Conservation (phyloP, 1,140 invertebrate species). For the Cryptotermes secundus region DNA sequence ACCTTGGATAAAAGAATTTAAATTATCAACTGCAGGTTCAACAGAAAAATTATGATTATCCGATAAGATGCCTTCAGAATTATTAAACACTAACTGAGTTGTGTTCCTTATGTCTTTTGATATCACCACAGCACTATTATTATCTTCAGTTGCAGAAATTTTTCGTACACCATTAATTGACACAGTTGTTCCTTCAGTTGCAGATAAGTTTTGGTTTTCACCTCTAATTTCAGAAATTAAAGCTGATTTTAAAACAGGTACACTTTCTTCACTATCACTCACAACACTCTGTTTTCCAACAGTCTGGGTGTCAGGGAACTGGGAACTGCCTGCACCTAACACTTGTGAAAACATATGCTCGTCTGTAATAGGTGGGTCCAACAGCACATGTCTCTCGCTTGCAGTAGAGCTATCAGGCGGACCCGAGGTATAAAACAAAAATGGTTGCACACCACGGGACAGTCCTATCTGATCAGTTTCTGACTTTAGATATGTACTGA, state of each 20-base stretch:
- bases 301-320: not conserved
- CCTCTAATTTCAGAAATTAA: not conserved
- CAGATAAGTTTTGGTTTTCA: not conserved
- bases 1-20: not conserved
- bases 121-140: not conserved
- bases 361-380: not conserved
- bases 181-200: not conserved
- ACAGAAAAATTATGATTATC: not conserved
- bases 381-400: not conserved
- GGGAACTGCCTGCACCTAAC: not conserved
- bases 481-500: not conserved
- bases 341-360: not conserved
- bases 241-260: not conserved
- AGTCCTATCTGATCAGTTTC: not conserved
- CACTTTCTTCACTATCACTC: not conserved
- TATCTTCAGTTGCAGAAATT: not conserved
- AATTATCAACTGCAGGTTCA: not conserved
- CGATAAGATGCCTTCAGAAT: not conserved
- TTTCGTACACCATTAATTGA: not conserved
- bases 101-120: not conserved
- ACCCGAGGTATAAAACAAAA: not conserved
- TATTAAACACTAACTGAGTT: not conserved
- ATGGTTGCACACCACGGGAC: not conserved
- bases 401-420: not conserved
- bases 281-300: not conserved